Percentiles rank a stretch among this genome's conserved stretches.
phyloP scores from a whole-genome alignment of 2,888 invertebrate species.

The Drosophila cognata region DNA sequence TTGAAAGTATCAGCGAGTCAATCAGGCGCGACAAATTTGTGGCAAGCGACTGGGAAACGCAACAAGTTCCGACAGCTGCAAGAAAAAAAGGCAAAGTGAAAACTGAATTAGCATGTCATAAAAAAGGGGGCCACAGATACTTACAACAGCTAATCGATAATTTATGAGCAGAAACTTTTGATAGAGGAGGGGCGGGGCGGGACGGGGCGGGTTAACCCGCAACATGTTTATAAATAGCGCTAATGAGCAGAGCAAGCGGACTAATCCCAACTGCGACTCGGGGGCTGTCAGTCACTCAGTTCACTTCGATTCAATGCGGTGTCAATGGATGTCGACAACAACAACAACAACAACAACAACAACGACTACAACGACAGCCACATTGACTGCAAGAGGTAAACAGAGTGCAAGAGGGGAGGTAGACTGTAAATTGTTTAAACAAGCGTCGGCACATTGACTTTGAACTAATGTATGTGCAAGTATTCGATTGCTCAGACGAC shows the following conservation, averaged over 20 bases:
- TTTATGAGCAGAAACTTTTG: conserved; percentile 70
- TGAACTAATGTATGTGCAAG: conserved; percentile 51
- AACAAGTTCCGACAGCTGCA: conserved; percentile 45
- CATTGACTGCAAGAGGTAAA: not conserved
- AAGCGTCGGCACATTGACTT: conserved; percentile 71
- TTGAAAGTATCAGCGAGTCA: conserved; percentile 57
- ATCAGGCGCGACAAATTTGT: conserved; percentile 51
- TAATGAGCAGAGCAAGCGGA: conserved; percentile 62
- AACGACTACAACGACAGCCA: conserved; percentile 11
- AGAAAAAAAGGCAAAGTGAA: conserved; percentile 36
- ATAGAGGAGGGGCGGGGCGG: not conserved
- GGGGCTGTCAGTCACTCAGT: conserved; percentile 35
- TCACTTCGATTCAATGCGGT: conserved; percentile 52
- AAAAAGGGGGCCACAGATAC: conserved; percentile 20
- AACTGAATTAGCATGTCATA: conserved; percentile 68
- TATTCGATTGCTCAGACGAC: conserved; percentile 21
- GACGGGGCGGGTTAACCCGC: conserved; percentile 27
- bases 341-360: conserved; percentile 10
- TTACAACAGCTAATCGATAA: conserved; percentile 68
- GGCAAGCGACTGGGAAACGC: conserved; percentile 47
- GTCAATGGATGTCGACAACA: conserved; percentile 44
- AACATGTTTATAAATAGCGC: conserved; percentile 77
- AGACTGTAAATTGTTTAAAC: conserved; percentile 75
- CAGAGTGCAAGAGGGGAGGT: not conserved
- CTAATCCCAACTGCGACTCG: conserved; percentile 26